A percentile compares a stretch with the other conserved stretches of the same genome.
Conservation (phyloP, 2,797 vertebrate species). For the Sphenodon punctatus region DNA sequence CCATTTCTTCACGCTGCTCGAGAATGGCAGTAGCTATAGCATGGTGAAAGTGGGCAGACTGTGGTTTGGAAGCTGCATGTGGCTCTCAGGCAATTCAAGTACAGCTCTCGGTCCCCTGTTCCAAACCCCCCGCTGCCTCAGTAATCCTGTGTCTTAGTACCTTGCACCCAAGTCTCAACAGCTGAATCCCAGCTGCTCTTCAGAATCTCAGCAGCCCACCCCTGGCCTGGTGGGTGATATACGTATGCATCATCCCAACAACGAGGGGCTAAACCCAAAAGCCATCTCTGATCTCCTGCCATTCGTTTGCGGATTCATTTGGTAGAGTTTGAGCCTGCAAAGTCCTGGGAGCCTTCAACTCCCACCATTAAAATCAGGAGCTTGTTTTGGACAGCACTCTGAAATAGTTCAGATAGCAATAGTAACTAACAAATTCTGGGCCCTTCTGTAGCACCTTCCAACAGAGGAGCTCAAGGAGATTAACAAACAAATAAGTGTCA, state of each 20-base stretch:
- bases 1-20: background rate
- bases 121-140: too few species aligned
- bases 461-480: background rate
- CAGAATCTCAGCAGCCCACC: too few species aligned
- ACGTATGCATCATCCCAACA: background rate
- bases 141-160: too few species aligned
- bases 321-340: background rate
- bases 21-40: background rate
- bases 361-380: background rate
- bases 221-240: too few species aligned
- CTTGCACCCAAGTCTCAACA: too few species aligned
- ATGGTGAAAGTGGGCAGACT: too few species aligned
- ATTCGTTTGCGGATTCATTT: background rate
- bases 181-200: too few species aligned
- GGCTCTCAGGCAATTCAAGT: too few species aligned
- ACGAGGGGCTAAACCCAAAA: background rate
- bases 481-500: background rate
- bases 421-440: background rate
- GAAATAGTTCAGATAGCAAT: background rate
- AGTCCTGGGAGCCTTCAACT: background rate
- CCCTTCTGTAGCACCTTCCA: background rate
- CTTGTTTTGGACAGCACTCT: background rate
- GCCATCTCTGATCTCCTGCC: background rate
- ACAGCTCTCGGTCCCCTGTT: too few species aligned
- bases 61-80: too few species aligned